Conservation (phyloP, 2,888 invertebrate genomes). For the Dusona sp. region DNA sequence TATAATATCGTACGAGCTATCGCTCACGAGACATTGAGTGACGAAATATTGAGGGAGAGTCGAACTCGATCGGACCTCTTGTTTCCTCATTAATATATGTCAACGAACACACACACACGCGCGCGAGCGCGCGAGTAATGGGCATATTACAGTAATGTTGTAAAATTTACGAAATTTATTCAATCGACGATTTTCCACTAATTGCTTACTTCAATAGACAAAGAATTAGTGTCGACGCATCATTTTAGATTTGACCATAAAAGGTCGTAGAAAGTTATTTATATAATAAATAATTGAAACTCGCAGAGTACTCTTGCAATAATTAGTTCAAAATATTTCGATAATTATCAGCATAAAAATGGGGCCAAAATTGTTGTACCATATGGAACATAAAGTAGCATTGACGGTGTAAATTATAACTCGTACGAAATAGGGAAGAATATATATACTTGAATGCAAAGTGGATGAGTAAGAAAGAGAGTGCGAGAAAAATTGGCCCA, state of each 20-base stretch:
- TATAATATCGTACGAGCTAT: conserved; percentile 20
- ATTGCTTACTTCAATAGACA: not conserved
- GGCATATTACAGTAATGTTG: not conserved
- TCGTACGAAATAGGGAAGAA: conserved; percentile 60
- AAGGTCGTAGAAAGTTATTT: not conserved
- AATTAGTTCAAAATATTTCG: not conserved
- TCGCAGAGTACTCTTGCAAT: too few relatives aligned
- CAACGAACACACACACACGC: not conserved
- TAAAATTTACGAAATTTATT: not conserved
- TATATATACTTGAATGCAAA: conserved; percentile 24
- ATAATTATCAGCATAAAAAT: not conserved
- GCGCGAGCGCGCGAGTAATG: not conserved
- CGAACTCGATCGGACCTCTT: conserved; percentile 10
- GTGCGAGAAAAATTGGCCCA: conserved; percentile 62
- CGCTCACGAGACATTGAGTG: conserved; percentile 38
- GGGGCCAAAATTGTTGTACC: not conserved
- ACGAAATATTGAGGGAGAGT: conserved; percentile 32
- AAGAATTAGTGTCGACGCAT: not conserved
- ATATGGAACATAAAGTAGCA: not conserved
- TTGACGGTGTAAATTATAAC: not conserved
- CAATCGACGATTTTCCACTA: not conserved
- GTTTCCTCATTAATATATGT: conserved; percentile 28
- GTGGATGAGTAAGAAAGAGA: conserved; percentile 41
- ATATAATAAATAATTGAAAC: not conserved
- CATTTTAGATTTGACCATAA: not conserved